A percentile compares a stretch with the other conserved stretches of the same genome.
Evolutionary conservation across 2,113 vertebrate genomes (phyloP).

Genomic region (Chamaetylas fuelleborni): DNA sequence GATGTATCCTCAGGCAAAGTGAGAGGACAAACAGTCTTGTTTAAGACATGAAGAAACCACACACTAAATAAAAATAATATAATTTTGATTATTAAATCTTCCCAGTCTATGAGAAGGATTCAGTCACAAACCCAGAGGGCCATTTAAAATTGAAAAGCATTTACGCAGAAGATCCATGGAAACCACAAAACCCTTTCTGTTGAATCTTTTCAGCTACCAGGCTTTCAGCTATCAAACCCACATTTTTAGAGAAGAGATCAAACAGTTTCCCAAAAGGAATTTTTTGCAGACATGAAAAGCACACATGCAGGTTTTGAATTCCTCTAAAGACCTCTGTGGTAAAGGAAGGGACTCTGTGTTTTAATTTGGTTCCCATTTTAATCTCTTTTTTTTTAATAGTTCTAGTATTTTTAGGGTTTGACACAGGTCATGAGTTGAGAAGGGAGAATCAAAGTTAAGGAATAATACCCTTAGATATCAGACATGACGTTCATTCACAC

Average conservation of each 20-base stretch:
- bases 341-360: not conserved
- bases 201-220: not conserved
- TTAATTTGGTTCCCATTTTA: not conserved
- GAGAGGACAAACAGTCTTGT: conserved; percentile 30
- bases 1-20: conserved; percentile 41
- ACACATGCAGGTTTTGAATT: not conserved
- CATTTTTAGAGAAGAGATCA: conserved; percentile 3
- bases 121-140: conserved; percentile 22
- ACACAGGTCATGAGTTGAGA: not conserved
- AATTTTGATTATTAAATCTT: conserved; percentile 44
- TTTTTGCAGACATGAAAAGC: not conserved
- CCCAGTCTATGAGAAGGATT: conserved; percentile 7
- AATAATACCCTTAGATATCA: not conserved
- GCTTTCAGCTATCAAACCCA: not conserved
- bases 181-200: not conserved
- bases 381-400: not conserved
- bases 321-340: not conserved
- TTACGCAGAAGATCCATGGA: not conserved
- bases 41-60: conserved; percentile 41
- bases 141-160: conserved; percentile 36
- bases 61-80: conserved; percentile 54
- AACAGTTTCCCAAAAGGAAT: not conserved
- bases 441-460: not conserved
- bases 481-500: not conserved
- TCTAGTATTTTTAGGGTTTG: not conserved